phyloP scores from a whole-genome alignment of 2,797 vertebrate species.

The Pseudomugil gertrudae region DNA sequence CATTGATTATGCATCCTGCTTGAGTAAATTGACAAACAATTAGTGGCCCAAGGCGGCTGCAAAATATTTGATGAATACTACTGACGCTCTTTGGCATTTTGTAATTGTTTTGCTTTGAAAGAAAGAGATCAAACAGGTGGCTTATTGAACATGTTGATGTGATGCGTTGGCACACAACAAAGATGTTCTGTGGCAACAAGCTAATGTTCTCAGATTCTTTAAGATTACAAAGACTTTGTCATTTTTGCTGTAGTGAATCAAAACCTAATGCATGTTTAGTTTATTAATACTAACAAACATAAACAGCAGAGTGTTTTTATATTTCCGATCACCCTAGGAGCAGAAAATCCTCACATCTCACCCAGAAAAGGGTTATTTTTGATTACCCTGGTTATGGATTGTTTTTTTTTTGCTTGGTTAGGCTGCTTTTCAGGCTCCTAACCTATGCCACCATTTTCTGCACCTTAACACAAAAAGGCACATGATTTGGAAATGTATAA shows the following conservation, averaged over 20 bases:
- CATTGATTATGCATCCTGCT: slow-evolving; percentile 58
- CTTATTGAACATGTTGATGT: slow-evolving; percentile 18
- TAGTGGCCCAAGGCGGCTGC: slow-evolving; percentile 29
- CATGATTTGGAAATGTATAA: neutral
- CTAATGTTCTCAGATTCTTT: slow-evolving; percentile 5
- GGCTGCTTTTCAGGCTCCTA: neutral
- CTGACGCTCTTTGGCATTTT: slow-evolving; percentile 40
- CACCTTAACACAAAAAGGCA: neutral
- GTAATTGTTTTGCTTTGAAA: slow-evolving; percentile 17
- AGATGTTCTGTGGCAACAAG: slow-evolving; percentile 4
- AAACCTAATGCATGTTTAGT: neutral
- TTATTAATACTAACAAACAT: no score
- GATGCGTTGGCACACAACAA: slow-evolving; percentile 17
- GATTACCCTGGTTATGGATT: neutral
- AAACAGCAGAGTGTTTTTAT: no score
- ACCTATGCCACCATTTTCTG: neutral
- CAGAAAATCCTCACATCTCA: neutral
- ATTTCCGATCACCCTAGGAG: neutral
- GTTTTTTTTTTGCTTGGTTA: neutral
- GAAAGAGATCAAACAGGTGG: slow-evolving; percentile 21
- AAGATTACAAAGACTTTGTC: neutral
- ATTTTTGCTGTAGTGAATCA: neutral
- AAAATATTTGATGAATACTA: slow-evolving; percentile 29
- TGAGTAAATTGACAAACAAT: slow-evolving; percentile 51
- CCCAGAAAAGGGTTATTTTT: neutral